phyloP scores from a whole-genome alignment of 2,888 invertebrate species.

The Odiellus spinosus region DNA sequence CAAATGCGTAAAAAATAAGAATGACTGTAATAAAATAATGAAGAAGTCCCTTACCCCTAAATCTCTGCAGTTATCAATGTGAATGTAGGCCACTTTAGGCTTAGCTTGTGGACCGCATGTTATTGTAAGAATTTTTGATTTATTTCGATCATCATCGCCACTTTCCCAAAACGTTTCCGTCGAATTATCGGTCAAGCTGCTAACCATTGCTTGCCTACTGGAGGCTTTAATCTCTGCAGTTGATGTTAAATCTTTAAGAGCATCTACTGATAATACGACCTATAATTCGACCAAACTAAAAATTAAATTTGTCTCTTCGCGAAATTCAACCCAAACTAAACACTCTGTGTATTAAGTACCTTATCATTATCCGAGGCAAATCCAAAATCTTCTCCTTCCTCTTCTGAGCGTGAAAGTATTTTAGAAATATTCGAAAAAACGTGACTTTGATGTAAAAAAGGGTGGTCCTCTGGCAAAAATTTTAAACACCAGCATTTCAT shows the following conservation, averaged over 20 bases:
- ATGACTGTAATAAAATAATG: not conserved
- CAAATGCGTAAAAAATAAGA: not conserved
- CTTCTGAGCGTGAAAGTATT: conserved; percentile 81
- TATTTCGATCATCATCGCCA: conserved; percentile 84
- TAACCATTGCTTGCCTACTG: conserved; percentile 83
- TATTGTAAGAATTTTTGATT: conserved; percentile 67
- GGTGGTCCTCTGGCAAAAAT: conserved; percentile 74
- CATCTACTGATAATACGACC: conserved; percentile 36
- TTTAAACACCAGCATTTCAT: conserved; percentile 84
- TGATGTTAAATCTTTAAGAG: conserved; percentile 54
- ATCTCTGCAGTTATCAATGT: conserved; percentile 87
- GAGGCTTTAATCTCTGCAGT: conserved; percentile 70
- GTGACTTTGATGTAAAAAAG: conserved; percentile 77
- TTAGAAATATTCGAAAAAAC: conserved; percentile 93
- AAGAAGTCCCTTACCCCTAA: conserved; percentile 46
- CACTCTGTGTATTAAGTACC: too few species aligned
- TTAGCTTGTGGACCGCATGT: conserved; percentile 44
- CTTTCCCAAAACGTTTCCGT: conserved; percentile 99
- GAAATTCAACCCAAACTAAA: too few species aligned
- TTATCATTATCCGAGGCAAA: too few species aligned
- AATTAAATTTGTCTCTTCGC: too few species aligned
- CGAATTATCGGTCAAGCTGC: conserved; percentile 77
- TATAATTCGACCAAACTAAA: too few species aligned
- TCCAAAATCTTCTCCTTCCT: conserved; percentile 34
- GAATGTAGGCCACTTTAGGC: conserved; percentile 63